phyloP scores from a whole-genome alignment of 2,888 invertebrate genomes.

The Lysandra bellargus region DNA sequence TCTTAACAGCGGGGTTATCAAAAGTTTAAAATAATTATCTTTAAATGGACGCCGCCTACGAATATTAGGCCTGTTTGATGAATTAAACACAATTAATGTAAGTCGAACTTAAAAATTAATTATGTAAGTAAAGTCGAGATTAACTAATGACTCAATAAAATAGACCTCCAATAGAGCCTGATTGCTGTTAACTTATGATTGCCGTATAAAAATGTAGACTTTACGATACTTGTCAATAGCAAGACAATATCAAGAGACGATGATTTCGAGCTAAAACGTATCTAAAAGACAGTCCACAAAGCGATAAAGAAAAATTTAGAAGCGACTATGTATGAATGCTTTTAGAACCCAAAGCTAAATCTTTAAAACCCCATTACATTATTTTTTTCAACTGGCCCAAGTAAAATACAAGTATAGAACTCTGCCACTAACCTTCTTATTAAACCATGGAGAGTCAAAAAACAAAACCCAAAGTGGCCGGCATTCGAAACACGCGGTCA shows the following conservation, averaged over 20 bases:
- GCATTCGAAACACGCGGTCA: slow-evolving; percentile 32
- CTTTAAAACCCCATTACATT: too few species aligned
- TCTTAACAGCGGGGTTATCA: not conserved
- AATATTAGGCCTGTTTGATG: not conserved
- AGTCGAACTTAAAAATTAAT: slow-evolving; percentile 9
- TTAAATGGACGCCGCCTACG: not conserved
- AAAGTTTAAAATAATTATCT: not conserved
- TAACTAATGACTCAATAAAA: slow-evolving; percentile 27
- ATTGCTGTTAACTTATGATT: not conserved
- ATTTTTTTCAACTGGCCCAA: too few species aligned
- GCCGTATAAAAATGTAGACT: not conserved
- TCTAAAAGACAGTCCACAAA: not conserved
- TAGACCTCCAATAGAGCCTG: not conserved
- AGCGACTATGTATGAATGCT: too few species aligned
- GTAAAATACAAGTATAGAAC: not conserved
- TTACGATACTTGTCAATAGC: not conserved
- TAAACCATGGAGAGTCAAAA: not conserved
- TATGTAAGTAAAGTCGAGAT: slow-evolving; percentile 16
- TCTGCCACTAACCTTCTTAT: not conserved
- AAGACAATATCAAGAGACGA: too few species aligned
- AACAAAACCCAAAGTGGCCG: not conserved
- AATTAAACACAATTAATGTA: slow-evolving; percentile 14
- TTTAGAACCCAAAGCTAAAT: too few species aligned
- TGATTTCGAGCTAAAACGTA: not conserved
- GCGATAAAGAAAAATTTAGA: not conserved